Evolutionary conservation across 2,888 invertebrate genomes (phyloP), one percentile per base, ranked within the genome.

Genomic region (Melinopterus prodromus): DNA sequence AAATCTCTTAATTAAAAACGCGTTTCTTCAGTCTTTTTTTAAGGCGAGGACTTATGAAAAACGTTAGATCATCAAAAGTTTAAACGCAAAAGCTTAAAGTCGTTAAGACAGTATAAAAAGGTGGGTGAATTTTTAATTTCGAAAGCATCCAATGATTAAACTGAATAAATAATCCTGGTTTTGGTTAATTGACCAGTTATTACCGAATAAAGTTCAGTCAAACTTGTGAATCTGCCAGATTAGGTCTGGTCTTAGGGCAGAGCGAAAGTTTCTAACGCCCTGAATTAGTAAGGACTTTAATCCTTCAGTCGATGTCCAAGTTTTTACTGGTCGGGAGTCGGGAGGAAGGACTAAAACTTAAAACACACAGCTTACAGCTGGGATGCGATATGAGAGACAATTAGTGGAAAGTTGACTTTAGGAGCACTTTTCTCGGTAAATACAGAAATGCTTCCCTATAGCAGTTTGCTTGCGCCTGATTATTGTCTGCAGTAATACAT

Each of bases 1-100:
- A 77, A 77, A 77, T 77, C 70, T 77, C 71, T 77, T 77, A 77
- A 77, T 77, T 77, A 77, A 70, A 71, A 53, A 53, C 9, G 53
- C 7, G 7, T 53, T 53, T 12, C 53, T 53, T 53, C 53, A 1
- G 2, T 53, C 5, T 53, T 53, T 53, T 53, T 53, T 53, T 53
- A 53, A 53, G 9, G 53, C 26, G 53, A 9, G 12, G 9, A 4
- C 12, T 38, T 38, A 7, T 53, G 3, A 53, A 53, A 53, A 53
- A 53, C 2, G 26, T 3, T 2, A 26, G 26, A 6, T 53, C 53
- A 53, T 53, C 12, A 53, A 53, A 53, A 53, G 12, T 53, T 12
- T 53, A 53, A 53, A 53, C 53, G 9, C 9, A 53, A 4, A 53
- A 12, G 53, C 9, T 53, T 26, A 26, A 26, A 26, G 26, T 26